Evolutionary conservation across 37 sponge, comb jelly and placozoan genomes (phyloP), one percentile per base, ranked within the genome.

Genomic region (Halisarca cf. caerulea): DNA sequence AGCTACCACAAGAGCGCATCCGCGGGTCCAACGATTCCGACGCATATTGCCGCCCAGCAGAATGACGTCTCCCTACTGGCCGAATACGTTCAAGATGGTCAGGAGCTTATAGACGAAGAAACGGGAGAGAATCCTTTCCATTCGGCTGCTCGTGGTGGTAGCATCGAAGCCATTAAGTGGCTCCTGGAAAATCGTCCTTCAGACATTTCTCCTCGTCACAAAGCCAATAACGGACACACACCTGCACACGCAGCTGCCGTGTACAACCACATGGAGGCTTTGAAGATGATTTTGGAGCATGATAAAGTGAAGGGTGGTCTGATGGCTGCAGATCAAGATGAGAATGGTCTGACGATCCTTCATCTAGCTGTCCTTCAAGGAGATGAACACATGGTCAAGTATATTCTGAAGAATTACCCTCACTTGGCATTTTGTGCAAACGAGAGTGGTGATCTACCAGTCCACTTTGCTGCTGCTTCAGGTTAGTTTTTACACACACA

Each of bases 391-490:
- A 85, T 91, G 86, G 84, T 89, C 0, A 28, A 43, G 54, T 95
- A 88, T 78, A 66, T 95, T 8, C 23, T 91, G 30, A 60, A 89
- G 9, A 70, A 89, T 32, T 95, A 82, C 45, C 83, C 80, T 20
- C 36, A 80, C 33, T 37, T 87, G 5, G 92, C 60, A n/a, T 54
- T 84, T 37, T 40, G 86, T 28, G 45, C 84, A n/a, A 91, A 91
- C 55, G 27, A 59, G 40, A 85, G 80, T 39, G 95, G 92, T 20
- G 80, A 87, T 53, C 80, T 85, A 2, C 86, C 92, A 25, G 83
- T 95, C 0, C 95, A 95, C 80, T 91, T 91, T 85, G 95, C 95
- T 44, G 92, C 95, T 44, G 95, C 92, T n/a, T 58, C 84, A 83
- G 95, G 95, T 95, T n/a, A 61, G 45, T 44, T 3, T 5, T 62